These are phyloP conservation scores for Melanotaenia trifasciata DNA, from an alignment of 2,797 vertebrate genomes.

Conservation along the genomic window DNA sequence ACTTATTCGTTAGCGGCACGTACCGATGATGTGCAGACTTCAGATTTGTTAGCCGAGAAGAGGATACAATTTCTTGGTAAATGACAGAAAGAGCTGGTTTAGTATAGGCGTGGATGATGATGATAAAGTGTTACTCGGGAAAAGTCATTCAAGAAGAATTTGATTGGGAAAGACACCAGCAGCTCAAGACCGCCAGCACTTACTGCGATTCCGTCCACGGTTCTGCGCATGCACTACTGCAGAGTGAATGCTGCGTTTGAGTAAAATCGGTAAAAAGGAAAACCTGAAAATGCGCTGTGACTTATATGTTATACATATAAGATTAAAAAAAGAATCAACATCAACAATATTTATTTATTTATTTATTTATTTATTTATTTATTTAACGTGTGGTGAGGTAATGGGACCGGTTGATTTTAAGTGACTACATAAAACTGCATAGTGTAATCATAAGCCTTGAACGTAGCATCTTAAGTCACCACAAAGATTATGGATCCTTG, in stretches of 20 bases:
- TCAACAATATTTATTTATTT: no score
- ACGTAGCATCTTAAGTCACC: neutral
- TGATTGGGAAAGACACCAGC: conserved; percentile 16
- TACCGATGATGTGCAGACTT: conserved; percentile 49
- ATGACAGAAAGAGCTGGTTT: conserved; percentile 2
- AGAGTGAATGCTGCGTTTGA: neutral
- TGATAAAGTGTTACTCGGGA: neutral
- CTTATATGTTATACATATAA: no score
- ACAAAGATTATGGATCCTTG: neutral
- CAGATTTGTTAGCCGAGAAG: conserved; percentile 16
- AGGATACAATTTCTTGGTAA: conserved; percentile 10
- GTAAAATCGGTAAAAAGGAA: neutral
- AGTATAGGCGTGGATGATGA: neutral
- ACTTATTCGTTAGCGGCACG: conserved; percentile 29
- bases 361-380: no score
- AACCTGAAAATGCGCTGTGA: neutral
- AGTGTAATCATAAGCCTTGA: neutral
- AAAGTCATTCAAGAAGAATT: conserved; percentile 38
- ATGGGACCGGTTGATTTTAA: neutral
- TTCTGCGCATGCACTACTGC: conserved; percentile 44
- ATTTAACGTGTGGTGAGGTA: neutral
- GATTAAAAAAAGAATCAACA: no score
- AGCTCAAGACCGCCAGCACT: conserved; percentile 10
- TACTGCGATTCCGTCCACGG: conserved; percentile 32
- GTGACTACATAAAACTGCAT: neutral